A percentile compares a stretch with the other conserved stretches of the same genome.
Evolutionary conservation across 2,113 vertebrate species (phyloP).

Genomic region (Chrysemys picta): DNA sequence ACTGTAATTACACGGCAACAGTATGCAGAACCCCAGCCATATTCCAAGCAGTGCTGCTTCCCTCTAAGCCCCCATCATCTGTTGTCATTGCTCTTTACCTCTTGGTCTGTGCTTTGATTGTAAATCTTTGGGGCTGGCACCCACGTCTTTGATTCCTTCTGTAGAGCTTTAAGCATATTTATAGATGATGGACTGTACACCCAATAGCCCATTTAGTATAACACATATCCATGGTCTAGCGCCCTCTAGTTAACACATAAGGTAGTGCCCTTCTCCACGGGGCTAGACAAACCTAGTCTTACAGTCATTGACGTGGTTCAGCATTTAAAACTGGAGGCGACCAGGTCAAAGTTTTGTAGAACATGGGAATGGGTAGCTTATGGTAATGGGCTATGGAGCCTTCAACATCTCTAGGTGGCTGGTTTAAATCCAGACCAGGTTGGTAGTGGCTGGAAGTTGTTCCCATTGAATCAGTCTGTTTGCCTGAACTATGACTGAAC

Average conservation of each 20-base stretch:
- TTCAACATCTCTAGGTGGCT: neutral
- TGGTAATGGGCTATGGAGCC: neutral
- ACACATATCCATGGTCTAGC: no score
- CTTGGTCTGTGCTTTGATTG: neutral
- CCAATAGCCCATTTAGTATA: neutral
- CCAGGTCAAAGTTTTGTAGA: neutral
- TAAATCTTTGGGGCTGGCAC: neutral
- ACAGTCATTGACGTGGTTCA: neutral
- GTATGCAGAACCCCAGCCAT: no score
- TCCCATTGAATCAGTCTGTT: neutral
- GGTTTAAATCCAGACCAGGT: neutral
- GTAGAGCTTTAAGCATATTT: neutral
- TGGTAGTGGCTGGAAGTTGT: neutral
- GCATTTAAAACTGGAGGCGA: neutral
- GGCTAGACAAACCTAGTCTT: neutral
- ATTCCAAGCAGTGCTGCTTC: neutral
- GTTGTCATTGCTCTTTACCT: neutral
- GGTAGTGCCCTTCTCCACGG: neutral
- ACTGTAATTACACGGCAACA: neutral
- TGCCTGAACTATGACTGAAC: neutral
- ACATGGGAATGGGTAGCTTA: neutral
- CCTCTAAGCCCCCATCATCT: neutral
- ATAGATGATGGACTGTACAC: neutral
- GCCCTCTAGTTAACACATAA: neutral
- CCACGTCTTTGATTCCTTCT: neutral